Percentiles rank a stretch among this genome's conserved stretches.
Evolutionary conservation across 2,888 invertebrate genomes (phyloP).

Genomic region (Minunthozetes semirufus): DNA sequence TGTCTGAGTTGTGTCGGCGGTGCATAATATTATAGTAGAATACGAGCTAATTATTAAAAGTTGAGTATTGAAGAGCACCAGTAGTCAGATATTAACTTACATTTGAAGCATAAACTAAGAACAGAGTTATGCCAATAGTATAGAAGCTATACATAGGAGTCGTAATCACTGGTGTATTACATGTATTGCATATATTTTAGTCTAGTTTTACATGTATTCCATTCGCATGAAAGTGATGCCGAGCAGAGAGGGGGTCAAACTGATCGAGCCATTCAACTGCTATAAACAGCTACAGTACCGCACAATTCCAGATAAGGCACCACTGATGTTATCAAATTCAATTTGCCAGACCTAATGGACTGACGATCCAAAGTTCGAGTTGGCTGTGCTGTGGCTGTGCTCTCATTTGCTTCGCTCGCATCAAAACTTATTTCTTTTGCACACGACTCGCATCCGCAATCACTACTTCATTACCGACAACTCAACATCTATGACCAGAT

Average conservation of each 20-base stretch:
- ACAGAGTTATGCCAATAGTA: not conserved
- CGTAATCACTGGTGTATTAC: conserved; percentile 18
- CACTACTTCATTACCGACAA: conserved; percentile 18
- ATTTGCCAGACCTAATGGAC: conserved; percentile 23
- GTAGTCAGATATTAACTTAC: conserved; percentile 16
- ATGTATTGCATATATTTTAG: conserved; percentile 17
- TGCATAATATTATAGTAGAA: conserved; percentile 21
- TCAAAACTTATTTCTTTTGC: conserved; percentile 36
- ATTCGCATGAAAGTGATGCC: conserved; percentile 26
- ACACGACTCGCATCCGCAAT: conserved; percentile 35
- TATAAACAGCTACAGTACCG: not conserved
- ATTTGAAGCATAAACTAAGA: not conserved
- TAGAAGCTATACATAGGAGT: not conserved
- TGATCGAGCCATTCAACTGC: not conserved
- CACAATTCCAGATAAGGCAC: conserved; percentile 11
- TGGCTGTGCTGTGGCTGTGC: too few species aligned
- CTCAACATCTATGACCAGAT: too few species aligned
- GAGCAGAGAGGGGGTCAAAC: conserved; percentile 14
- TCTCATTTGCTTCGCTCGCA: conserved; percentile 16
- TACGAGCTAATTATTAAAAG: conserved; percentile 18
- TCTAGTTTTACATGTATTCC: conserved; percentile 1
- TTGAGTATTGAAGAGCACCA: not conserved
- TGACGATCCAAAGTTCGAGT: conserved; percentile 6
- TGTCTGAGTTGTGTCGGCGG: not conserved
- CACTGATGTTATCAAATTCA: conserved; percentile 28